Evolutionary conservation across 2,113 vertebrate species (phyloP), one percentile per base, ranked within the genome.

Genomic region (Cromileptes altivelis): DNA sequence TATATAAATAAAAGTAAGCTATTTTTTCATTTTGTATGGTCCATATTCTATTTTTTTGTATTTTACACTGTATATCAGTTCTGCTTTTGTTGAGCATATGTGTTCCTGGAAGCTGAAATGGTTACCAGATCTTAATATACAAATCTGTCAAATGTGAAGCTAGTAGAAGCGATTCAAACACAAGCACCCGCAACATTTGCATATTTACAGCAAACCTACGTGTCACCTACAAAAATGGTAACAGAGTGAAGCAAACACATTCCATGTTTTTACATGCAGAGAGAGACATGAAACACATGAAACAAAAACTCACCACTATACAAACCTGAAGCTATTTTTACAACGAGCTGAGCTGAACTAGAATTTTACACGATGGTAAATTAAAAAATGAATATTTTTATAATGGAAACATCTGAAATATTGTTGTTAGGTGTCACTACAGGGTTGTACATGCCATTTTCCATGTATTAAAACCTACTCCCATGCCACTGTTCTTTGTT

Each of bases 151-250:
- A 61, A 80, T 57, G 23, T 64, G 19, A 78, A 86, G 45, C 23
- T 14, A 85, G 71, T n/a, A 78, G 19, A 84, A 81, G 61, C 62
- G 64, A 57, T 76, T 77, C 25, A 72, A 84, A 85, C 73, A 86
- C 84, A 85, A 37, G 5, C 42, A 64, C 61, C 75, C 73, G 69
- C 33, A 47, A 85, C 76, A 81, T 85, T 78, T 87, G 73, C 75
- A 81, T 87, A 90, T 90, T 80, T 87, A 89, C 83, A 91, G 53
- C 70, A 73, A 73, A 69, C 60, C 15, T 63, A 71, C 63, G 62
- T 78, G 78, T 88, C 82, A 89, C 80, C 82, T 76, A 82, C 81
- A 89, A 76, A 92, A 89, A 91, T 85, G 75, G 86, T 55, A 90
- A 92, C 85, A 23, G 42, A 45, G 49, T 37, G 23, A 85, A 50